Percentiles rank a stretch among this genome's conserved stretches.
Conservation (phyloP, 2,113 vertebrate genomes). For the Saccopteryx bilineata region DNA sequence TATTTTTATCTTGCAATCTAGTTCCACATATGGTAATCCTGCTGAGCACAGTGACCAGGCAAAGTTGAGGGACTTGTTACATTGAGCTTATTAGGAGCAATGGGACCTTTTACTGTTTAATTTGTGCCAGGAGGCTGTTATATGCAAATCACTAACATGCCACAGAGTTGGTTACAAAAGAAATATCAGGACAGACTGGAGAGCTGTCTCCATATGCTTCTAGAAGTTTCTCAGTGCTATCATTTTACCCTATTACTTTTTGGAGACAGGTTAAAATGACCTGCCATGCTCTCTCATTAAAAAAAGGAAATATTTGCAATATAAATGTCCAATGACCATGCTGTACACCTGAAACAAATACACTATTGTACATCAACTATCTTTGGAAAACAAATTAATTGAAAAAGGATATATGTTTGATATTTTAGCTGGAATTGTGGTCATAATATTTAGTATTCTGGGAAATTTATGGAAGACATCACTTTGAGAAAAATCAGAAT, state of each 20-base stretch:
- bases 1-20: constrained; percentile 76
- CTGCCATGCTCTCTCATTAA: neutral
- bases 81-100: constrained; percentile 75
- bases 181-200: constrained; percentile 26
- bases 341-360: neutral
- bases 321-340: neutral
- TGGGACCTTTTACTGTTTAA: constrained; percentile 71
- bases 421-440: constrained; percentile 7
- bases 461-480: neutral
- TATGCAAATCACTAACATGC: constrained; percentile 72
- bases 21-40: constrained; percentile 74
- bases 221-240: neutral
- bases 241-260: neutral
- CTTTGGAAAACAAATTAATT: neutral
- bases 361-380: neutral
- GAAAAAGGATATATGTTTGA: neutral
- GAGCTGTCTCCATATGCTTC: neutral
- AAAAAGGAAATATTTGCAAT: neutral
- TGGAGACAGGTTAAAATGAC: constrained; percentile 14
- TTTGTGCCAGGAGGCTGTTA: constrained; percentile 73
- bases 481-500: neutral
- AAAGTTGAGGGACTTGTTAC: constrained; percentile 80
- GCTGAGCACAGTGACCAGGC: constrained; percentile 76
- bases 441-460: neutral
- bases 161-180: constrained; percentile 58